Evolutionary conservation across 2,888 invertebrate genomes (phyloP).

Genomic region (Eutolmus rufibarbis): DNA sequence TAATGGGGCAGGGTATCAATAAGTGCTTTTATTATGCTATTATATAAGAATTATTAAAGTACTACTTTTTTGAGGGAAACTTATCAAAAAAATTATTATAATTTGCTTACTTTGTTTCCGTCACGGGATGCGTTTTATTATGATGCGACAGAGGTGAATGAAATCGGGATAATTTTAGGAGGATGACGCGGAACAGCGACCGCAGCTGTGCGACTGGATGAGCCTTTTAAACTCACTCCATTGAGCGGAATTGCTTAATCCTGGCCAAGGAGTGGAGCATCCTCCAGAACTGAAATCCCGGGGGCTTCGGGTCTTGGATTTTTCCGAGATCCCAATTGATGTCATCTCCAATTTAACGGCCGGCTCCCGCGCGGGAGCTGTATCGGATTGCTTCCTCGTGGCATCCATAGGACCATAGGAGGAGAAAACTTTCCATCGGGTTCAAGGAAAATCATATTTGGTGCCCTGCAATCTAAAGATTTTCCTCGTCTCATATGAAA

Average conservation of each 20-base stretch:
- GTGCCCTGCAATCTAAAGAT: not conserved
- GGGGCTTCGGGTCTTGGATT: not conserved
- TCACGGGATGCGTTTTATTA: no score
- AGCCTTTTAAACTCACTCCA: not conserved
- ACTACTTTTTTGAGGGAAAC: no score
- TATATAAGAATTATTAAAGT: no score
- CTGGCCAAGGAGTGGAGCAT: not conserved
- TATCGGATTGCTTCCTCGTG: not conserved
- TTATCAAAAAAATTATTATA: not conserved
- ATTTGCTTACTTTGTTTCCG: no score
- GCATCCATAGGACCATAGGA: not conserved
- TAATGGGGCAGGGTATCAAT: no score
- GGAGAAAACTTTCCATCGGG: not conserved
- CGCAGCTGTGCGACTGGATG: not conserved
- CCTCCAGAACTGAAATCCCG: not conserved
- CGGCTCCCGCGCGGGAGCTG: not conserved
- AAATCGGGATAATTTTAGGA: not conserved
- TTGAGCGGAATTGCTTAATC: not conserved
- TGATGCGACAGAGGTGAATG: not conserved
- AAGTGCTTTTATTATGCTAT: no score
- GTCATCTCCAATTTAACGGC: not conserved
- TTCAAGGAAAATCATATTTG: not conserved
- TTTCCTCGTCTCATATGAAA: not conserved
- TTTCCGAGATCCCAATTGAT: not conserved
- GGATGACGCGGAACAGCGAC: not conserved